These are phyloP conservation scores for Drosophila affinis DNA, from an alignment of 2,888 invertebrate genomes.

Conservation along the genomic window DNA sequence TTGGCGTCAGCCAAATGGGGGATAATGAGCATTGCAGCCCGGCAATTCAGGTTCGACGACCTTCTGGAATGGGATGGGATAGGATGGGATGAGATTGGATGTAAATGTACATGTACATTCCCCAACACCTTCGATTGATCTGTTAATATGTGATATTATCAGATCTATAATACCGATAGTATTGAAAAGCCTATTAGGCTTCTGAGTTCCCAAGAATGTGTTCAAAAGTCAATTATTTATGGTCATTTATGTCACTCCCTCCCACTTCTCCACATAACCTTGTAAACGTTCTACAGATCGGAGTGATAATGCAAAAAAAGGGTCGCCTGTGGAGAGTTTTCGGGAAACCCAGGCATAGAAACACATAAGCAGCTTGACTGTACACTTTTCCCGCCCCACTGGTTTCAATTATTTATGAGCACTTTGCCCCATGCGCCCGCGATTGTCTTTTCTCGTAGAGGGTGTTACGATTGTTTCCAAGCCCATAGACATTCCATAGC, in stretches of 20 bases:
- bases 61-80: background rate
- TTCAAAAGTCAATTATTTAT: no score
- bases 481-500: constrained; percentile 5
- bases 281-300: no score
- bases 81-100: no score
- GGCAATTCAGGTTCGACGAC: constrained; percentile 39
- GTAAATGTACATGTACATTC: background rate
- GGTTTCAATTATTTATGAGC: background rate
- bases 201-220: no score
- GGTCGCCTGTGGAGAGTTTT: no score
- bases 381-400: background rate
- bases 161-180: background rate
- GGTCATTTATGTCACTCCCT: no score
- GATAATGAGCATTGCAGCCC: constrained; percentile 58
- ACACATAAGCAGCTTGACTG: background rate
- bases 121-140: background rate
- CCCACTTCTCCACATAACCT: no score
- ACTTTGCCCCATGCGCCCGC: no score
- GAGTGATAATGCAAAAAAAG: no score
- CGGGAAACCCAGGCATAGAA: background rate
- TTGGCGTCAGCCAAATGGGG: constrained; percentile 66
- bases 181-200: no score
- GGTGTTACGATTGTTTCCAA: constrained; percentile 9
- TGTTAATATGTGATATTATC: background rate
- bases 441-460: background rate